These are phyloP conservation scores for Zaprionus nigranus DNA, from an alignment of 1,140 invertebrate species.

Conservation along the genomic window DNA sequence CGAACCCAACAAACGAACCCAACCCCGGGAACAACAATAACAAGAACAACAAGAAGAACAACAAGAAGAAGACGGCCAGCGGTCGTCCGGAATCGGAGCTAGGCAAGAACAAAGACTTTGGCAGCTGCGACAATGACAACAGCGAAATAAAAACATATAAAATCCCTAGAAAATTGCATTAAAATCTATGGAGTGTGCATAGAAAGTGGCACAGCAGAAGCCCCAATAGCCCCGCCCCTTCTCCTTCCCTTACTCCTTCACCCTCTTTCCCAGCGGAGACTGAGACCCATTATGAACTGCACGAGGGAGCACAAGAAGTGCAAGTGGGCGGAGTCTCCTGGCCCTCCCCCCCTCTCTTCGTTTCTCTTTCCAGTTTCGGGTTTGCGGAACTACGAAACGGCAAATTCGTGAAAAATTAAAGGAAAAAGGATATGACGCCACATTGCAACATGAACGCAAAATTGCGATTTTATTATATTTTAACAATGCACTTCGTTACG, in stretches of 20 bases:
- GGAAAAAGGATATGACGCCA: constrained; percentile 84
- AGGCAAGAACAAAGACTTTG: constrained; percentile 79
- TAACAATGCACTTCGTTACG: constrained; percentile 83
- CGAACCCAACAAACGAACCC: constrained; percentile 41
- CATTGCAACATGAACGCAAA: constrained; percentile 84
- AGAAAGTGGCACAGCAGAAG: constrained; percentile 54
- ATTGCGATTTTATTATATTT: constrained; percentile 84
- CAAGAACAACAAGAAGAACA: constrained; percentile 12
- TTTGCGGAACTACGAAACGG: constrained; percentile 80
- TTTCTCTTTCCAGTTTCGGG: constrained; percentile 37
- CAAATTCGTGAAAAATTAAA: constrained; percentile 82
- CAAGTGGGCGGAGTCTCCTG: neutral
- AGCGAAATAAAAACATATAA: constrained; percentile 76
- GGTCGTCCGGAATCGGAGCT: constrained; percentile 38
- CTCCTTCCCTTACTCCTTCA: neutral
- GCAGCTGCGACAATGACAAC: constrained; percentile 80
- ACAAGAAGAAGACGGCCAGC: constrained; percentile 23
- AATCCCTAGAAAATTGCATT: constrained; percentile 81
- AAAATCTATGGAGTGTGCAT: constrained; percentile 84
- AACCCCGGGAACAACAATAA: constrained; percentile 14
- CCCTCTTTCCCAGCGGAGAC: neutral
- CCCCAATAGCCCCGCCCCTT: constrained; percentile 6
- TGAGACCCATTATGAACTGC: constrained; percentile 52
- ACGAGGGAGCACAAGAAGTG: constrained; percentile 22
- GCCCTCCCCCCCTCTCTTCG: neutral